Percentiles rank a stretch among this genome's conserved stretches.
Evolutionary conservation across 2,113 vertebrate species (phyloP).

Genomic region (Phylloscopus whistleri): DNA sequence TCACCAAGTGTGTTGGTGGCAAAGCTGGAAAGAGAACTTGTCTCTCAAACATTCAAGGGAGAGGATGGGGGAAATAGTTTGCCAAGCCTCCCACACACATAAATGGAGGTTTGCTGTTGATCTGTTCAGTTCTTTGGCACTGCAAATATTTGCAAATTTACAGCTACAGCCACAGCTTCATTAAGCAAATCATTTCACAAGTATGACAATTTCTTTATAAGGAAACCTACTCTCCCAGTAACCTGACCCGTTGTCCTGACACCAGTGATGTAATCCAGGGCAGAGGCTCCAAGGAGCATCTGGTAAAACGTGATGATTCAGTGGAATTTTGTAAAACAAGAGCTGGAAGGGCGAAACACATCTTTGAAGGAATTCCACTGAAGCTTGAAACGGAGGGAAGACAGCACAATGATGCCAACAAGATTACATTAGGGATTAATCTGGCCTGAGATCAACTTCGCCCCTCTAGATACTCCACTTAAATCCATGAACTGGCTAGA

Average conservation of each 20-base stretch:
- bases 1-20: background rate
- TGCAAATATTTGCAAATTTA: background rate
- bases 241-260: background rate
- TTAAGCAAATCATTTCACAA: background rate
- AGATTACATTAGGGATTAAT: constrained; percentile 47
- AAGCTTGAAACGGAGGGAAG: background rate
- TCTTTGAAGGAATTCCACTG: constrained; percentile 43
- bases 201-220: background rate
- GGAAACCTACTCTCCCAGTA: background rate
- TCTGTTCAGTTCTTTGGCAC: background rate
- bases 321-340: constrained; percentile 53
- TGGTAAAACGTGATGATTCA: constrained; percentile 54
- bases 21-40: background rate
- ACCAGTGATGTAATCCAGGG: constrained; percentile 43
- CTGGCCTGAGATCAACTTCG: background rate
- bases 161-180: background rate
- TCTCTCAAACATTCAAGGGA: background rate
- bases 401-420: constrained; percentile 6
- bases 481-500: background rate
- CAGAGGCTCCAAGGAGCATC: background rate
- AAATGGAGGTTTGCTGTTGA: background rate
- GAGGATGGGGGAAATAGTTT: background rate
- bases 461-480: background rate
- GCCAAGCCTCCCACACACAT: background rate
- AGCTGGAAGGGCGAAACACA: background rate